Evolutionary conservation across 2,797 vertebrate species (phyloP).

Genomic region (Prunella strophiata): DNA sequence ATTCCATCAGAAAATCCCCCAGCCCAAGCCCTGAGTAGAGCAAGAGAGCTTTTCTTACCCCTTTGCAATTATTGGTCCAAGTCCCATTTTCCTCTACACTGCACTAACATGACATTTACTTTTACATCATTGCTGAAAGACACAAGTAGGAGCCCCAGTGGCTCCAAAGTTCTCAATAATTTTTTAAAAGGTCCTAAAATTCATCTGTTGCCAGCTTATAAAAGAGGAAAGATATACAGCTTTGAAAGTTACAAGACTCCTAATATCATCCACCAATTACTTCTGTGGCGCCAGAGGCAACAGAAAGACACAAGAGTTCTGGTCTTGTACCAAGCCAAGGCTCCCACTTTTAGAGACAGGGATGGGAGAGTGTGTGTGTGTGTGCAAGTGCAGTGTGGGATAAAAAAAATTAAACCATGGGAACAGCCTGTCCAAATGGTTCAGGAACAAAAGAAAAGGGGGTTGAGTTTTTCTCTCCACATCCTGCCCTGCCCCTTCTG

Average conservation of each 20-base stretch:
- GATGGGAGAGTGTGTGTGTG: neutral
- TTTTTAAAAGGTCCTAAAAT: conserved; percentile 60
- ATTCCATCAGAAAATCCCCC: neutral
- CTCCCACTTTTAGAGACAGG: neutral
- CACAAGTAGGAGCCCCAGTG: conserved; percentile 16
- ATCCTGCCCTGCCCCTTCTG: neutral
- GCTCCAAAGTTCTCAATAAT: conserved; percentile 32
- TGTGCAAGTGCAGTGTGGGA: neutral
- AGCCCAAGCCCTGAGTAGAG: neutral
- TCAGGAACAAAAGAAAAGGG: neutral
- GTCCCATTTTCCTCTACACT: conserved; percentile 9
- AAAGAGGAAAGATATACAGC: conserved; percentile 47
- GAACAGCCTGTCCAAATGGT: neutral
- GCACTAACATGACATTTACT: neutral
- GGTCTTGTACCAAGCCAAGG: neutral
- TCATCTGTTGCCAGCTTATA: conserved; percentile 53
- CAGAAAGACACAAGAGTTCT: neutral
- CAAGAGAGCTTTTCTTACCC: neutral
- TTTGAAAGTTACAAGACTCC: neutral
- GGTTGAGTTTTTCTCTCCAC: neutral
- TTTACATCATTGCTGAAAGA: conserved; percentile 18
- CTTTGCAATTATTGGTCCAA: neutral
- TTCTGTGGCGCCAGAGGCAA: conserved; percentile 12
- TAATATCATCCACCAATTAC: conserved; percentile 15
- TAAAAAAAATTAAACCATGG: neutral